These are phyloP conservation scores for Miltochrista miniata DNA, from an alignment of 2,888 invertebrate species.

Conservation along the genomic window DNA sequence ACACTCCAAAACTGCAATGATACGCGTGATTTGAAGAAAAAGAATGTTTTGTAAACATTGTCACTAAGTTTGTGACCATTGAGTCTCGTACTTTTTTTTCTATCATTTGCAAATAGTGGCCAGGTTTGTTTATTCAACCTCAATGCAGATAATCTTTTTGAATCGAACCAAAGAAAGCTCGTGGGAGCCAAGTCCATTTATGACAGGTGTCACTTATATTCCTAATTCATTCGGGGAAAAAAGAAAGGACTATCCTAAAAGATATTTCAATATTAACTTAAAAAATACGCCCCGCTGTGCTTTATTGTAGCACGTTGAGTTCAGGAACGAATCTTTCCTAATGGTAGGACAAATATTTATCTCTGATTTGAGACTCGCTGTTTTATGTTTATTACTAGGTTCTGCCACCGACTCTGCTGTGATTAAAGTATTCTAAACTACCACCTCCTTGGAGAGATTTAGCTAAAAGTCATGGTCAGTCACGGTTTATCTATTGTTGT, in stretches of 20 bases:
- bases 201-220: conserved; percentile 71
- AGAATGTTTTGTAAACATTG: conserved; percentile 22
- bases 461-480: too few species aligned
- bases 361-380: too few species aligned
- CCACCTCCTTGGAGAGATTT: too few species aligned
- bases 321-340: too few species aligned
- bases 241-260: conserved; percentile 53
- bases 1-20: conserved; percentile 7
- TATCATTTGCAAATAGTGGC: conserved; percentile 22
- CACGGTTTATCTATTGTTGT: too few species aligned
- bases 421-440: too few species aligned
- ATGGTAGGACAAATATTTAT: too few species aligned
- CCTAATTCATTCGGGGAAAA: conserved; percentile 46
- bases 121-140: conserved; percentile 56
- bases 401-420: too few species aligned
- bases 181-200: conserved; percentile 58
- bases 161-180: conserved; percentile 39
- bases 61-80: conserved; percentile 26
- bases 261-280: conserved; percentile 69
- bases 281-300: conserved; percentile 61
- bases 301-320: conserved; percentile 29
- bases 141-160: conserved; percentile 51
- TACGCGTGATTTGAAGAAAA: conserved; percentile 6
- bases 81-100: conserved; percentile 12
- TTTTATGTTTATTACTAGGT: too few species aligned